Percentiles rank a stretch among this genome's conserved stretches.
These are phyloP conservation scores for Lepus townsendii DNA, from an alignment of 2,797 vertebrate genomes.

Conservation along the genomic window DNA sequence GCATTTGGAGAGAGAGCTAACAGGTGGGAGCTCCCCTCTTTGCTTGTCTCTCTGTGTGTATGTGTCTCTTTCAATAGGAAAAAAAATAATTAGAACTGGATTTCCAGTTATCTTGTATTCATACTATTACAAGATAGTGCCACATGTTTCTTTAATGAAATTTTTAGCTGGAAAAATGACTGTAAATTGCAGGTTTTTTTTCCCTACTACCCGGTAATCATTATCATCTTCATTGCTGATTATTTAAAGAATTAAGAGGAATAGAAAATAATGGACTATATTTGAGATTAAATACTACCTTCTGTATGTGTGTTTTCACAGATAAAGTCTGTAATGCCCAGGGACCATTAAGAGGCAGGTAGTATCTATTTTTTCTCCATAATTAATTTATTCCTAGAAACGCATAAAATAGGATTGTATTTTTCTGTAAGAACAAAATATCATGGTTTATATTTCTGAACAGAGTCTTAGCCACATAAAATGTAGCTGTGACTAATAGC, in stretches of 20 bases:
- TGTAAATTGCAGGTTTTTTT: background rate
- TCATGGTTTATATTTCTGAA: conserved; percentile 62
- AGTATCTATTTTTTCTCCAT: conserved; percentile 60
- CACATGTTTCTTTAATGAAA: conserved; percentile 56
- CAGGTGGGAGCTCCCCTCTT: too few species aligned
- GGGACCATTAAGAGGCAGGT: conserved; percentile 38
- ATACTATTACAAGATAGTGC: background rate
- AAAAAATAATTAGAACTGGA: background rate
- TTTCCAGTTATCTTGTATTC: conserved; percentile 35
- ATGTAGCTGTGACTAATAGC: background rate
- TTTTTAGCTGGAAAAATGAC: conserved; percentile 45
- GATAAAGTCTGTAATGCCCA: background rate
- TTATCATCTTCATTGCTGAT: conserved; percentile 53
- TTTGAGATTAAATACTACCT: conserved; percentile 54
- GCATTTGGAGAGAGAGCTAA: too few species aligned
- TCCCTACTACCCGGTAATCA: background rate
- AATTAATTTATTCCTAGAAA: conserved; percentile 64
- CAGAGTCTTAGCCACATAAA: conserved; percentile 33
- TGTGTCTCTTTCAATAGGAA: too few species aligned
- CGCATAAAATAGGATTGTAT: conserved; percentile 47
- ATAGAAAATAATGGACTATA: conserved; percentile 63
- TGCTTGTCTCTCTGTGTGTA: too few species aligned
- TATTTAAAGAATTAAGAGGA: conserved; percentile 32
- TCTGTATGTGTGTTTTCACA: conserved; percentile 33
- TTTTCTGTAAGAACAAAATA: conserved; percentile 64